Evolutionary conservation across 2,888 invertebrate genomes (phyloP), one percentile per base, ranked within the genome.

Genomic region (Ypsolopha sequella): DNA sequence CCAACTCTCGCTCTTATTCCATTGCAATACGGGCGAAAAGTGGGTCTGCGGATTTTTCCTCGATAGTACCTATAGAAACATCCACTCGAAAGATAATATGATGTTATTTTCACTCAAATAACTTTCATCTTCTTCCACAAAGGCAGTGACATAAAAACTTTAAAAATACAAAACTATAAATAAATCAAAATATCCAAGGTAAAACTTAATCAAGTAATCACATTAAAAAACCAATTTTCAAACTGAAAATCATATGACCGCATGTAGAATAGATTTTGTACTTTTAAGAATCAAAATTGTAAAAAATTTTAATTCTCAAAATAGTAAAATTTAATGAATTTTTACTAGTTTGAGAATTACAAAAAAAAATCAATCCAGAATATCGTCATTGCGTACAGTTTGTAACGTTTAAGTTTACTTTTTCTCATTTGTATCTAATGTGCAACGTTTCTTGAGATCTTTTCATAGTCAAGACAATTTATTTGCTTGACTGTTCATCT

Each of bases 261-360:
- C 56, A 55, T 53, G 53, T 51, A 51, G 51, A 55, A 55, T 52
- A 44, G 47, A 51, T 56, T 68, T 69, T 69, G 63, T 66, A 65
- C 68, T 66, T 61, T 60, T 54, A 36, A 46, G 24, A 36, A 47
- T 35, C 24, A 10, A 46, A 34, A 46, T 46, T 44, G 6, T 6
- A 9, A 9, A 6, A n/a, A n/a, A n/a, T n/a, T n/a, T n/a, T n/a
- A n/a, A n/a, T n/a, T n/a, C n/a, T n/a, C n/a, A n/a, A n/a, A n/a
- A n/a, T n/a, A n/a, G n/a, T n/a, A n/a, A n/a, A n/a, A n/a, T n/a
- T n/a, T n/a, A n/a, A n/a, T n/a, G n/a, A n/a, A n/a, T n/a, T n/a
- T 24, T 24, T 24, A 24, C 24, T 24, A 24, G 2, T 24, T 24
- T 2, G 4, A 24, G 24, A 24, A 24, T 24, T 24, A 24, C 24